Evolutionary conservation across 2,113 vertebrate species (phyloP), one percentile per base, ranked within the genome.

Genomic region (Heterochromis multidens): DNA sequence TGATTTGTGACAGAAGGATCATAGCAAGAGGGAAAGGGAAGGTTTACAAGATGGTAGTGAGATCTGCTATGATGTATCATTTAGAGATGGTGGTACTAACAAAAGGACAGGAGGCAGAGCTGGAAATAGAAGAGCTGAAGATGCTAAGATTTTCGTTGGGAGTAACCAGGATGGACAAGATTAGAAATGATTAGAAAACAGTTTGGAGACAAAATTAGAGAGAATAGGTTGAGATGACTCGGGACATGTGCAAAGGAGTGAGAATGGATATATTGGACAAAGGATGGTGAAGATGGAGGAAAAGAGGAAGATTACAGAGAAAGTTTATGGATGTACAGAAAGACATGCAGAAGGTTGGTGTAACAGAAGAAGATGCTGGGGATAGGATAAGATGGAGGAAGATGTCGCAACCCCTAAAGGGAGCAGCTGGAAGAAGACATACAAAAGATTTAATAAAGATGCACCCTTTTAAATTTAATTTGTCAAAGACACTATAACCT

Each of bases 101-200:
- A 23, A 40, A 65, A 65, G 3, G 62, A n/a, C 2, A 37, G 21
- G 2, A 40, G 21, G 62, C 21, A 37, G 21, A 65, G 2, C 1
- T 67, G 21, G 33, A 67, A 12, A n/a, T 9, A n/a, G 35, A n/a
- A 3, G 1, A 67, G 63, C 25, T 25, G 63, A 43, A 67, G 63
- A 43, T 37, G 35, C 4, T 43, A 16, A 67, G 13, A 67, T 43
- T 67, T 43, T 67, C 0, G 0, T 16, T 67, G 63, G n/a, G 63
- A 25, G 63, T 25, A 35, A 43, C 25, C 63, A 67, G 63, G 63
- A 67, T 40, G 35, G 33, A 14, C 6, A 19, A 6, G 21, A 40
- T 65, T 12, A 63, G 46, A 17, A 6, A 49, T 7, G 16, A 17
- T 17, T 49, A 49, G 16, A 49, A 49, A 37, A 35, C 23, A 1